phyloP scores from a whole-genome alignment of 2,113 vertebrate species.

The Brachypodius melanocephalos region DNA sequence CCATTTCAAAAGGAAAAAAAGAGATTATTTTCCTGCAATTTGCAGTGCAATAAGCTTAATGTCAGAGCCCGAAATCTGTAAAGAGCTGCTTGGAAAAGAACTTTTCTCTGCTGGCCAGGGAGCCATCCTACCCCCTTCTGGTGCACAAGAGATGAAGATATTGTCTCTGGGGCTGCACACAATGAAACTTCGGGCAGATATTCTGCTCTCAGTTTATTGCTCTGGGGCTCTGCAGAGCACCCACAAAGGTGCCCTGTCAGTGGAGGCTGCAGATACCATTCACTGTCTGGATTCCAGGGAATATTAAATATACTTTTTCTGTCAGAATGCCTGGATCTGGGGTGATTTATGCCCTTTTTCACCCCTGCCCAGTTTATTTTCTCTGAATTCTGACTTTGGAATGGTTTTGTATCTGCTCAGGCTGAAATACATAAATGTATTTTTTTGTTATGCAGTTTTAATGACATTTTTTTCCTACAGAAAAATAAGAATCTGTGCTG shows the following conservation, averaged over 20 bases:
- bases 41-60: background rate
- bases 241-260: background rate
- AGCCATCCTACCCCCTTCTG: background rate
- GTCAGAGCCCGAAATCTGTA: background rate
- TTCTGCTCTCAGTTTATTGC: background rate
- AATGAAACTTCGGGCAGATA: background rate
- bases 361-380: background rate
- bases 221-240: background rate
- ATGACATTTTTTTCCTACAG: background rate
- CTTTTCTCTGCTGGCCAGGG: background rate
- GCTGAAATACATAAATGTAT: background rate
- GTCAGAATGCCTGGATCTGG: background rate
- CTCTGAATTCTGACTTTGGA: background rate
- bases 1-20: background rate
- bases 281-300: background rate
- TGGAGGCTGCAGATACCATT: background rate
- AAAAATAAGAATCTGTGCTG: background rate
- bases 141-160: background rate
- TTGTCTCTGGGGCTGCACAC: background rate
- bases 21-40: background rate
- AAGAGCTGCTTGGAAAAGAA: background rate
- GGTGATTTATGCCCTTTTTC: background rate
- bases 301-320: background rate
- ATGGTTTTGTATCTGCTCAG: background rate
- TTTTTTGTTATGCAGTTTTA: background rate